A percentile compares a stretch with the other conserved stretches of the same genome.
These are phyloP conservation scores for Xiphophorus couchianus DNA, from an alignment of 2,113 vertebrate genomes.

Conservation along the genomic window DNA sequence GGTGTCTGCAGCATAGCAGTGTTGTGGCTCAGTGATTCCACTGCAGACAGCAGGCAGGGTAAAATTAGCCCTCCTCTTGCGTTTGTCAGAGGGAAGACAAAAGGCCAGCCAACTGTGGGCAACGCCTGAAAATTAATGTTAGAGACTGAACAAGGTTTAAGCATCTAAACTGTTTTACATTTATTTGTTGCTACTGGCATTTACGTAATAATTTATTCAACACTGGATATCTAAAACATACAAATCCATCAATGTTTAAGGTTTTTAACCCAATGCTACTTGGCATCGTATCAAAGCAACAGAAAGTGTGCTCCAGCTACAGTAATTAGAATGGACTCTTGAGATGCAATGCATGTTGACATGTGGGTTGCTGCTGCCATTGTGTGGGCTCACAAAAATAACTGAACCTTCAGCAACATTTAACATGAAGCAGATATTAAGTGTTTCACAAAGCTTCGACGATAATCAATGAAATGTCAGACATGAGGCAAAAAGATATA, in stretches of 20 bases:
- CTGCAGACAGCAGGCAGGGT: constrained; percentile 65
- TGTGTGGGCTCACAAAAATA: background rate
- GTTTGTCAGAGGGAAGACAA: constrained; percentile 44
- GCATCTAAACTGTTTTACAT: background rate
- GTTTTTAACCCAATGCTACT: background rate
- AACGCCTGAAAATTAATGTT: constrained; percentile 16
- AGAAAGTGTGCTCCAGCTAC: background rate
- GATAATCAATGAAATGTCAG: constrained; percentile 15
- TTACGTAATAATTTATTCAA: background rate
- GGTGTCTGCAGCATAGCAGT: constrained; percentile 65
- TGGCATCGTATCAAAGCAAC: background rate
- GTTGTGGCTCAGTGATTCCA: constrained; percentile 71
- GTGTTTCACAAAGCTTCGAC: background rate
- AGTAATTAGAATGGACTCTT: background rate
- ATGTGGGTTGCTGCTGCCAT: constrained; percentile 5
- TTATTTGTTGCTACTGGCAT: background rate
- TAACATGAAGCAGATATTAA: background rate
- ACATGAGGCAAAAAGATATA: background rate
- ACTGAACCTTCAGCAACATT: background rate
- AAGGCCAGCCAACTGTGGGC: constrained; percentile 26
- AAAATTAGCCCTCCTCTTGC: constrained; percentile 56
- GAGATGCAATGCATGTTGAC: background rate
- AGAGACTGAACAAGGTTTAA: background rate
- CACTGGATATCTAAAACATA: background rate
- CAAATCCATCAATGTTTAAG: background rate